A percentile compares a stretch with the other conserved stretches of the same genome.
Evolutionary conservation across 2,888 invertebrate genomes (phyloP).

Genomic region (Megalurothrips usitatus): DNA sequence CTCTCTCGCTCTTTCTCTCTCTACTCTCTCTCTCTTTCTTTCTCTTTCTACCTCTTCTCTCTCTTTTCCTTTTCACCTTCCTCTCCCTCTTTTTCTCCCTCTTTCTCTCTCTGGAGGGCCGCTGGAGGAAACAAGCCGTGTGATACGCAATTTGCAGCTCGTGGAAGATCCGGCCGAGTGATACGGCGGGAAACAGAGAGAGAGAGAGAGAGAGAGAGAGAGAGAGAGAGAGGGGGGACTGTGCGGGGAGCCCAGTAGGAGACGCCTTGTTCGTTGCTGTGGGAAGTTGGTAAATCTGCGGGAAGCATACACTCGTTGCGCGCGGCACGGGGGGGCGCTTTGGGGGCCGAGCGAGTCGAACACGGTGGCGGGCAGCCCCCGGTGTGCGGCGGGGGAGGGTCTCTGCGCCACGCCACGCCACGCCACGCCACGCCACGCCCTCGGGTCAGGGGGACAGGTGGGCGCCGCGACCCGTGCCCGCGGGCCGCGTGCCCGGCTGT

Average conservation of each 20-base stretch:
- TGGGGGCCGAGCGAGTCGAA: background rate
- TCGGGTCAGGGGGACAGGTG: no score
- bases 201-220: conserved; percentile 1
- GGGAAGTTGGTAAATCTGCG: background rate
- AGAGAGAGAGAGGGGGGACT: background rate
- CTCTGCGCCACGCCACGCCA: background rate
- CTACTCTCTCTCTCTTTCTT: no score
- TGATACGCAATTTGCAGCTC: conserved; percentile 6
- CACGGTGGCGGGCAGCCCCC: background rate
- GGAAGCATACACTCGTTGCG: background rate
- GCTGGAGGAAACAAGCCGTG: background rate
- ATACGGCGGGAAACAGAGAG: background rate
- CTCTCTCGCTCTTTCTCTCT: no score
- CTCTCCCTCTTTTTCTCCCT: no score
- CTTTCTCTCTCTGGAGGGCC: no score
- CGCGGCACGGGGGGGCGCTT: background rate
- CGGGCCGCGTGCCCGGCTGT: no score
- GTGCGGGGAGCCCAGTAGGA: background rate
- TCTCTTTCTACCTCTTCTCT: no score
- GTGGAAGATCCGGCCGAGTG: background rate
- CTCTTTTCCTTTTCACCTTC: no score
- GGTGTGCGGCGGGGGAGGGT: background rate
- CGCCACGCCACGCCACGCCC: background rate
- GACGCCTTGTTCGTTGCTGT: background rate
- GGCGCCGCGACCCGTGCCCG: no score